Evolutionary conservation across 37 sponge, comb jelly and placozoan species (phyloP).

Genomic region (Dysidea cf. avara): DNA sequence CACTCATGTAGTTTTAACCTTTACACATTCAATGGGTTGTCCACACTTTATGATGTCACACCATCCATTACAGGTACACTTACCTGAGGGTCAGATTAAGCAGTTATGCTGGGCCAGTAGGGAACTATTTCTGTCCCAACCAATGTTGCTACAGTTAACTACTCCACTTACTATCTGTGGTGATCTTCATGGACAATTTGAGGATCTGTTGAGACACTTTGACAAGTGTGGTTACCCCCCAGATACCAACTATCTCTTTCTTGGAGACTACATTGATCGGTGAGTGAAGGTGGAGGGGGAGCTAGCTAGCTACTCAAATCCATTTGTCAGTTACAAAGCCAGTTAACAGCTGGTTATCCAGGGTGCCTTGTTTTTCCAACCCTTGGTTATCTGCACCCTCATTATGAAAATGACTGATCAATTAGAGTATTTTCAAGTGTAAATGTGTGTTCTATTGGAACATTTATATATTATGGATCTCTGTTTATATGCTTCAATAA

Average conservation of each 20-base stretch:
- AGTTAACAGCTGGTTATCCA: too few species aligned
- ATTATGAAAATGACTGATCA: too few species aligned
- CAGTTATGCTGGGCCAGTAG: constrained; percentile 75
- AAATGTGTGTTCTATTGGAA: too few species aligned
- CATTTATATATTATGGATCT: too few species aligned
- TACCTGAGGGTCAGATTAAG: constrained; percentile 80
- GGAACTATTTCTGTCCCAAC: constrained; percentile 82
- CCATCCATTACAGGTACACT: constrained; percentile 51
- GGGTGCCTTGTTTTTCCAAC: too few species aligned
- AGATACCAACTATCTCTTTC: constrained; percentile 77
- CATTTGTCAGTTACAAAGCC: too few species aligned
- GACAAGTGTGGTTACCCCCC: constrained; percentile 86
- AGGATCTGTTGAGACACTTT: constrained; percentile 77
- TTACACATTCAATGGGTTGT: too few species aligned
- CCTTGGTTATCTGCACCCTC: too few species aligned
- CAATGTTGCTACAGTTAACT: constrained; percentile 78
- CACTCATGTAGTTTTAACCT: not conserved
- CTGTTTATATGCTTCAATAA: too few species aligned
- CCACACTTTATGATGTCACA: not conserved
- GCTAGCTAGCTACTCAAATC: too few species aligned
- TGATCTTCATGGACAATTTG: constrained; percentile 91
- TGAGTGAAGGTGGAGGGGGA: too few species aligned
- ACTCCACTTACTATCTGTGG: constrained; percentile 88
- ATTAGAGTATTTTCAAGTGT: too few species aligned
- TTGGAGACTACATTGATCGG: constrained; percentile 94